Evolutionary conservation across 2,888 invertebrate species (phyloP).

Genomic region (Osmoderma eremita): DNA sequence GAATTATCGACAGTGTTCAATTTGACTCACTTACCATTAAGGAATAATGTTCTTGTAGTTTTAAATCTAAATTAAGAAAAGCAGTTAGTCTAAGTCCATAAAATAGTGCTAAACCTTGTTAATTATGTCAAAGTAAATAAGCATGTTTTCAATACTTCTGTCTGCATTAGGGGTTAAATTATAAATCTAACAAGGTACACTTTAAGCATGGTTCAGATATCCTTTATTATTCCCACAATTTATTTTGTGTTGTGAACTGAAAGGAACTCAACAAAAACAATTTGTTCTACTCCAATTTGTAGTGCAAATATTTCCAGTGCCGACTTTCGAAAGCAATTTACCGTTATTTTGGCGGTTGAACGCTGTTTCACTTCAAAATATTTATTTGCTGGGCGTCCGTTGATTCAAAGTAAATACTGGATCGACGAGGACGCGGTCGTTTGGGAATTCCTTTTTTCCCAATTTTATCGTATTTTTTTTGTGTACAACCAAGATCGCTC

Average conservation of each 20-base stretch:
- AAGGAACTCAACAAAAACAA: background rate
- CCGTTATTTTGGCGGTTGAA: constrained; percentile 9
- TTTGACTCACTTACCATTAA: too few relatives aligned
- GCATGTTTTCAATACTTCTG: too few relatives aligned
- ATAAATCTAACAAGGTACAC: too few relatives aligned
- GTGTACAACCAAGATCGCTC: constrained; percentile 11
- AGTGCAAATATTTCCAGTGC: constrained; percentile 14
- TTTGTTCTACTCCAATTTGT: constrained; percentile 7
- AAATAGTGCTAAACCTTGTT: too few relatives aligned
- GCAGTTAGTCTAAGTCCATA: too few relatives aligned
- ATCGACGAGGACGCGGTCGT: background rate
- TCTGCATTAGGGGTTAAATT: too few relatives aligned
- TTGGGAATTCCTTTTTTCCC: constrained; percentile 16
- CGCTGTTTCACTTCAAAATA: constrained; percentile 17
- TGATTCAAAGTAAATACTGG: constrained; percentile 34
- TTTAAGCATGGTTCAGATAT: too few relatives aligned
- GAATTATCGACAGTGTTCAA: too few relatives aligned
- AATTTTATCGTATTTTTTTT: constrained; percentile 17
- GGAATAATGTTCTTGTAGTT: too few relatives aligned
- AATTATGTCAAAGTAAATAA: too few relatives aligned
- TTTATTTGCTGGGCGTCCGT: constrained; percentile 19
- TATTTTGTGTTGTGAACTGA: background rate
- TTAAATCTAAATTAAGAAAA: too few relatives aligned
- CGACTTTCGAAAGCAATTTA: constrained; percentile 22
- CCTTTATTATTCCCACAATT: too few relatives aligned